These are phyloP conservation scores for Pelochelys cantorii DNA, from an alignment of 2,797 vertebrate genomes.

Conservation along the genomic window DNA sequence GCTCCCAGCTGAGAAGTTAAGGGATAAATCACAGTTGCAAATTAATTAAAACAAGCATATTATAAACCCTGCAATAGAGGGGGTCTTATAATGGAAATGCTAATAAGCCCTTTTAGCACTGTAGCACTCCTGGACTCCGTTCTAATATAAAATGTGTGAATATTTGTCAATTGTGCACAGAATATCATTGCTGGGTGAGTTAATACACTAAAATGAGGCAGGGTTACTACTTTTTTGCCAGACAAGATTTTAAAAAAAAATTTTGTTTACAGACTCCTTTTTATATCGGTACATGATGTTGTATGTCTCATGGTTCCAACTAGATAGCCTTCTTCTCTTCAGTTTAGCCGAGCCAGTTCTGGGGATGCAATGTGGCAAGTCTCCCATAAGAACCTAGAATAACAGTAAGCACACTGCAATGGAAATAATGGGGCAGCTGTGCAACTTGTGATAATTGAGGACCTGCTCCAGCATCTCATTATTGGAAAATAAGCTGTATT, in stretches of 20 bases:
- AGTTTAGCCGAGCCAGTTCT: conserved; percentile 25
- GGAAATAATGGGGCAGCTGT: background rate
- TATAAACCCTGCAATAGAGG: conserved; percentile 47
- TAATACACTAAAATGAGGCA: background rate
- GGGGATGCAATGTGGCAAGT: background rate
- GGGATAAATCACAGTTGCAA: conserved; percentile 59
- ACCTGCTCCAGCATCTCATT: background rate
- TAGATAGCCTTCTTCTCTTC: background rate
- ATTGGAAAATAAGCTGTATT: background rate
- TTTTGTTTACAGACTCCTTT: conserved; percentile 38
- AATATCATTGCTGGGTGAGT: conserved; percentile 28
- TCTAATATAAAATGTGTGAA: conserved; percentile 54
- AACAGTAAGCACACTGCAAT: conserved; percentile 31
- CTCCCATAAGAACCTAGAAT: conserved; percentile 12
- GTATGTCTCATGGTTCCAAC: conserved; percentile 36
- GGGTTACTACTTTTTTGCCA: conserved; percentile 39
- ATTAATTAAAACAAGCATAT: conserved; percentile 67
- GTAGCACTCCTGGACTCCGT: conserved; percentile 24
- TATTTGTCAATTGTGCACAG: conserved; percentile 46
- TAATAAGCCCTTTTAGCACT: conserved; percentile 48
- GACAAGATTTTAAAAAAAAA: background rate
- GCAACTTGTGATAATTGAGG: rapidly evolving
- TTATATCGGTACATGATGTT: conserved; percentile 8
- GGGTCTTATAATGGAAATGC: conserved; percentile 39
- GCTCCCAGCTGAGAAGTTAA: conserved; percentile 35